Evolutionary conservation across 92 coral and sea anemone species (phyloP).

Genomic region (Phenganax marumi): DNA sequence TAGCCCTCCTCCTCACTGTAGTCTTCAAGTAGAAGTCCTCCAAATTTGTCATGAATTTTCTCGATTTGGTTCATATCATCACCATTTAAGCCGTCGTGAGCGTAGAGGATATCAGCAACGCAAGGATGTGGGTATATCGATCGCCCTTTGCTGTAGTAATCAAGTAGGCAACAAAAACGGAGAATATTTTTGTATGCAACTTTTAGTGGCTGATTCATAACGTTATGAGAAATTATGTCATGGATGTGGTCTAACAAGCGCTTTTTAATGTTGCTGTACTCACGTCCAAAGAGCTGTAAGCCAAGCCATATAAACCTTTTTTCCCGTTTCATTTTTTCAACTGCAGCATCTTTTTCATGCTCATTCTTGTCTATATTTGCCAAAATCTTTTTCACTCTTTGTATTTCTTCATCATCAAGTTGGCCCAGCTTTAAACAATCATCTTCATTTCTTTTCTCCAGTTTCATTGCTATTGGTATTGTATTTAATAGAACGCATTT

Average conservation of each 20-base stretch:
- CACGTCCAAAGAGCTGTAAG: conserved; percentile 41
- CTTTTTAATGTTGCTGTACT: conserved; percentile 38
- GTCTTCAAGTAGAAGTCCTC: conserved; percentile 39
- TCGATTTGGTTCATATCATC: conserved; percentile 12
- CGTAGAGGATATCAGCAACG: conserved; percentile 37
- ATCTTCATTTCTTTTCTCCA: background rate
- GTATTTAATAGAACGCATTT: conserved; percentile 44
- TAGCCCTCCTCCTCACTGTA: conserved; percentile 20
- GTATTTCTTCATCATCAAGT: conserved; percentile 30
- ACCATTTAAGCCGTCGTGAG: background rate
- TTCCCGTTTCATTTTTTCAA: conserved; percentile 33
- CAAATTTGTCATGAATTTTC: conserved; percentile 39
- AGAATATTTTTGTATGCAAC: conserved; percentile 20
- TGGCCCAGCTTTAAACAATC: conserved; percentile 26
- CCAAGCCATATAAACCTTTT: conserved; percentile 51
- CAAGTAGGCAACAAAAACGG: conserved; percentile 35
- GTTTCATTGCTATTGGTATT: conserved; percentile 15
- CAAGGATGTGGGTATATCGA: conserved; percentile 41
- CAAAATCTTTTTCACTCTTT: conserved; percentile 28
- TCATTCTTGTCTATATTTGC: conserved; percentile 27
- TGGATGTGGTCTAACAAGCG: conserved; percentile 37
- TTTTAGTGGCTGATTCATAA: background rate
- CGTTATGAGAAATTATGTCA: conserved; percentile 30
- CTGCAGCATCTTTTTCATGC: conserved; percentile 9
- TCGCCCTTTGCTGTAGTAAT: conserved; percentile 39